These are phyloP conservation scores for Plebejus melissa DNA, from an alignment of 2,888 invertebrate species.

Conservation along the genomic window DNA sequence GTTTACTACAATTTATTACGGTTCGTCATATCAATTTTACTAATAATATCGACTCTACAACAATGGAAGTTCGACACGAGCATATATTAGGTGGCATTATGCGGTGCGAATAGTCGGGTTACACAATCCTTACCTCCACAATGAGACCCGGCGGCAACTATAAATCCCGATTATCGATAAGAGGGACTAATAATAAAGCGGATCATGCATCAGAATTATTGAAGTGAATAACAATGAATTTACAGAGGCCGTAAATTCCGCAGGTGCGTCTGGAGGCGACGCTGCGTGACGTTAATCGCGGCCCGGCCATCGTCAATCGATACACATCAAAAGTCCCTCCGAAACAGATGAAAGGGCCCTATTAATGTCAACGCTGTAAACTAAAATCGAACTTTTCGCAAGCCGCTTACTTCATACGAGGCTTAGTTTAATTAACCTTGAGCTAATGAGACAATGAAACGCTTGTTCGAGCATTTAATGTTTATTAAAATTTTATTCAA, in stretches of 20 bases:
- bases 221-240: constrained; percentile 69
- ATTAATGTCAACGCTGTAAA: constrained; percentile 28
- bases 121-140: constrained; percentile 17
- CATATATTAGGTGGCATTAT: constrained; percentile 2
- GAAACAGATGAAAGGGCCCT: constrained; percentile 32
- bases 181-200: constrained; percentile 48
- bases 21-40: not conserved
- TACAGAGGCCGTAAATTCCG: constrained; percentile 64
- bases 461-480: not conserved
- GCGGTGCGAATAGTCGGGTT: constrained; percentile 11
- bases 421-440: constrained; percentile 15
- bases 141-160: constrained; percentile 3
- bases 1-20: not conserved
- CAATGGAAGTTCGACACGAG: not conserved
- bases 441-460: constrained; percentile 1
- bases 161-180: constrained; percentile 31
- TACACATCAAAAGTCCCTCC: constrained; percentile 41
- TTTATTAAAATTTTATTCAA: constrained; percentile 18
- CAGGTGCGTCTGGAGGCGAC: constrained; percentile 67
- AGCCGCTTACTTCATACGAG: constrained; percentile 6
- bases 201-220: constrained; percentile 51
- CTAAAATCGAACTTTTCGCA: constrained; percentile 12
- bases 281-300: constrained; percentile 59
- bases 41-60: not conserved
- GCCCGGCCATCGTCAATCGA: constrained; percentile 53